Conservation (phyloP, 2,888 invertebrate species). For the Rhodophaea formosa region DNA sequence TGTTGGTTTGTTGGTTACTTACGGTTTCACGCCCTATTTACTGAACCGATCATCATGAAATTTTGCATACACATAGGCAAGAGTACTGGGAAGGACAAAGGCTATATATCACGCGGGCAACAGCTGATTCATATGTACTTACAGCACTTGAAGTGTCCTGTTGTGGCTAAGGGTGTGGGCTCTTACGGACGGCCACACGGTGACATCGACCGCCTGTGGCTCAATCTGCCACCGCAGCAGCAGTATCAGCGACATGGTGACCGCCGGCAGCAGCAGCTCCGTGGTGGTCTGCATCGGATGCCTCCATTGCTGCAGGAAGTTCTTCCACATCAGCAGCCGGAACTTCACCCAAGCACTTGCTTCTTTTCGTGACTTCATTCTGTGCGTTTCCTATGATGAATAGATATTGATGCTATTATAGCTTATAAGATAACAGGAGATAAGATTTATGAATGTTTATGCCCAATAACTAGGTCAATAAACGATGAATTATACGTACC, state of each 20-base stretch:
- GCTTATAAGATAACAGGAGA: background rate
- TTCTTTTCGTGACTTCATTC: constrained; percentile 33
- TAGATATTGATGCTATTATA: background rate
- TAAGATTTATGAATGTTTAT: background rate
- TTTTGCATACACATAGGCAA: too few species aligned
- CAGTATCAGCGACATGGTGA: constrained; percentile 85
- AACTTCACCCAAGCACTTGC: constrained; percentile 81
- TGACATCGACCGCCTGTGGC: constrained; percentile 53
- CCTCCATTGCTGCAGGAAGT: constrained; percentile 88
- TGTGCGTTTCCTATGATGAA: constrained; percentile 18
- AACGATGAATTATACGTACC: too few species aligned
- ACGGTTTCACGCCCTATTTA: too few species aligned
- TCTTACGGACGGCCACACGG: constrained; percentile 47
- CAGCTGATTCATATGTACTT: too few species aligned
- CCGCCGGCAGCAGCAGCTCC: constrained; percentile 85
- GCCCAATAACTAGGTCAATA: too few species aligned
- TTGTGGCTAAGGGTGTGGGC: constrained; percentile 48
- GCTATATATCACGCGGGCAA: too few species aligned
- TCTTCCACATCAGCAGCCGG: constrained; percentile 90
- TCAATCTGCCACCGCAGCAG: constrained; percentile 85
- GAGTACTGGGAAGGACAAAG: too few species aligned
- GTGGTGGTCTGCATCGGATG: constrained; percentile 84
- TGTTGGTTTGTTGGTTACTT: too few species aligned
- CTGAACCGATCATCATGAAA: too few species aligned
- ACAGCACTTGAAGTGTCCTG: constrained; percentile 44